Percentiles rank a stretch among this genome's conserved stretches.
phyloP scores from a whole-genome alignment of 2,888 invertebrate species.

The Heteromurus nitidus region DNA sequence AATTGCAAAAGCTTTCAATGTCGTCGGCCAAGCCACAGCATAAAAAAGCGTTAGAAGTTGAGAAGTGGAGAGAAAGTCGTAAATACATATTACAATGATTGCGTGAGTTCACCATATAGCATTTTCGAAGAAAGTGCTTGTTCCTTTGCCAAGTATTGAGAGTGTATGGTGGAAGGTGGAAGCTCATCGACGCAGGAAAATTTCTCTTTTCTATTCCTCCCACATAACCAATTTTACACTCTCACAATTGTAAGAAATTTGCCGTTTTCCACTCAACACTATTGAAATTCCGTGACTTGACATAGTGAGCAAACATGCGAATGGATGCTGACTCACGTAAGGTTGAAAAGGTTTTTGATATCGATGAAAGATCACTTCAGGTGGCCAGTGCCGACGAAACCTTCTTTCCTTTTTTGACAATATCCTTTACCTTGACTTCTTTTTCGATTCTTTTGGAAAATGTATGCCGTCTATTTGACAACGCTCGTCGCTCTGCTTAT shows the following conservation, averaged over 20 bases:
- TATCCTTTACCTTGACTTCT: not conserved
- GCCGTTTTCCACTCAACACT: not conserved
- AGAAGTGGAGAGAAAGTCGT: not conserved
- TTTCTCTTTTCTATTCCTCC: conserved; percentile 8
- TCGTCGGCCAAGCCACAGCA: too few species aligned
- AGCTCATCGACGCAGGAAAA: too few species aligned
- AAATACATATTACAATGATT: conserved; percentile 11
- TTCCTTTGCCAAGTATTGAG: not conserved
- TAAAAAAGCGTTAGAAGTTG: too few species aligned
- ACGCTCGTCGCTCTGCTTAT: too few species aligned
- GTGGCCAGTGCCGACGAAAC: too few species aligned
- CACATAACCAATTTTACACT: conserved; percentile 5
- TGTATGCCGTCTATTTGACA: too few species aligned
- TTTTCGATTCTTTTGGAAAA: too few species aligned
- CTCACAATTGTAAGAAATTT: not conserved
- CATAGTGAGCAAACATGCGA: not conserved
- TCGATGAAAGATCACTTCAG: too few species aligned
- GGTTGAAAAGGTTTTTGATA: too few species aligned
- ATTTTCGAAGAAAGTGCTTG: too few species aligned
- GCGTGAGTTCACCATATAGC: conserved; percentile 5
- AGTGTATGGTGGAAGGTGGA: conserved; percentile 1
- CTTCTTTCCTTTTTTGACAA: too few species aligned
- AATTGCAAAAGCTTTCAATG: too few species aligned
- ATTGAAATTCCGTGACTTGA: not conserved
- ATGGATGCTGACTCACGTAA: not conserved